A percentile compares a stretch with the other conserved stretches of the same genome.
Conservation (phyloP, 2,113 vertebrate genomes). For the Zosterops borbonicus region DNA sequence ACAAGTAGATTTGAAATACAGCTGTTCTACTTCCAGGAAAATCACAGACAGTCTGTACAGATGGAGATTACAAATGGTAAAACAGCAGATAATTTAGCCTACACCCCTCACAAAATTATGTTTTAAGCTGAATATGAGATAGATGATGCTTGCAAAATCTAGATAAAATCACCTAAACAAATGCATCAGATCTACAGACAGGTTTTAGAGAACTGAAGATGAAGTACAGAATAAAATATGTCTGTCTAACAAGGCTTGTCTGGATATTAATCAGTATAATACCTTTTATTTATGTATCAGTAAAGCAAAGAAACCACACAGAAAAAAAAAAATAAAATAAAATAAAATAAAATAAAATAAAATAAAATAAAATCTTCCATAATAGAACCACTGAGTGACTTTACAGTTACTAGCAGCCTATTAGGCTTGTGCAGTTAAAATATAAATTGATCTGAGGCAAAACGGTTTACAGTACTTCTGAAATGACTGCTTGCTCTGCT, state of each 20-base stretch:
- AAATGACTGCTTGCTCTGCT: background rate
- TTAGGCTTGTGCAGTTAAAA: background rate
- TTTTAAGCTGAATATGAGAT: background rate
- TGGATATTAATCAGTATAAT: background rate
- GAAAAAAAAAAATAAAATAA: too few species aligned
- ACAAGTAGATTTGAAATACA: background rate
- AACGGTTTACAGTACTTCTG: background rate
- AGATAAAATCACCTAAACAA: background rate
- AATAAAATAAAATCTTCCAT: background rate
- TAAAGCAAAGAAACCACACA: background rate
- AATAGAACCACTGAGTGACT: background rate
- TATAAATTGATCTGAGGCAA: background rate
- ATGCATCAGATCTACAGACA: background rate
- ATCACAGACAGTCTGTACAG: background rate
- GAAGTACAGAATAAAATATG: background rate
- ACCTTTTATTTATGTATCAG: background rate
- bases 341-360: too few species aligned
- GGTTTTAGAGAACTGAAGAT: background rate
- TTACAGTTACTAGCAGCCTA: background rate
- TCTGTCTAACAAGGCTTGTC: background rate
- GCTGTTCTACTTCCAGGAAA: background rate
- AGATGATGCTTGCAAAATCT: background rate
- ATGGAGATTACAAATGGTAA: background rate
- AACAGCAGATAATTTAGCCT: background rate
- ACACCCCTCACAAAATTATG: background rate